These are phyloP conservation scores for Xylophagus ater DNA, from an alignment of 2,888 invertebrate species.

Conservation along the genomic window DNA sequence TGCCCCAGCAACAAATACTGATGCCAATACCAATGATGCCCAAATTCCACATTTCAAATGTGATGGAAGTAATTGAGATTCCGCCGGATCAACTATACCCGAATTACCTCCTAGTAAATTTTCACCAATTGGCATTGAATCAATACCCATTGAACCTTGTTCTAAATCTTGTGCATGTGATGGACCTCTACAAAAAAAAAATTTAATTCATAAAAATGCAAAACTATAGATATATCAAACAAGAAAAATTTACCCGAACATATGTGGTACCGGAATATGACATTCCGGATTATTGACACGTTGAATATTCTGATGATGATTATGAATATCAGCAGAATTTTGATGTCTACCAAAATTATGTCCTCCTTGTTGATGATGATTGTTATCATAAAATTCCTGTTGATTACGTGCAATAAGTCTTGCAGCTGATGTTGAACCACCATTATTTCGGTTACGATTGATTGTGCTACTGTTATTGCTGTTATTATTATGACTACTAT, in stretches of 20 bases:
- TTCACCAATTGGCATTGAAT: slow-evolving; percentile 18
- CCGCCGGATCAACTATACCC: slow-evolving; percentile 11
- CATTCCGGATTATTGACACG: slow-evolving; percentile 17
- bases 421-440: neutral
- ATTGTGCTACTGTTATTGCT: slow-evolving; percentile 30
- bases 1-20: slow-evolving; percentile 56
- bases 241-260: slow-evolving; percentile 22
- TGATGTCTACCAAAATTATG: too few species aligned
- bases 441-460: slow-evolving; percentile 25
- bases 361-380: too few species aligned
- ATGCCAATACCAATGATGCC: slow-evolving; percentile 57
- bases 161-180: slow-evolving; percentile 22
- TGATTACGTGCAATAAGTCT: slow-evolving; percentile 7
- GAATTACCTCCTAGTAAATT: slow-evolving; percentile 8
- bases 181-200: slow-evolving; percentile 19
- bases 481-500: slow-evolving; percentile 3
- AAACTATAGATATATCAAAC: neutral
- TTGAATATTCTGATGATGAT: slow-evolving; percentile 17
- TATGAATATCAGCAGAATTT: slow-evolving; percentile 5
- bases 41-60: slow-evolving; percentile 60
- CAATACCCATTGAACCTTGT: slow-evolving; percentile 22
- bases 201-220: neutral
- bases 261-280: slow-evolving; percentile 22
- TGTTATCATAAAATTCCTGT: too few species aligned
- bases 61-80: slow-evolving; percentile 42